Base-by-base conservation (phyloP, 2,797 vertebrate genomes). In the Peromyscus eremicus region DNA sequence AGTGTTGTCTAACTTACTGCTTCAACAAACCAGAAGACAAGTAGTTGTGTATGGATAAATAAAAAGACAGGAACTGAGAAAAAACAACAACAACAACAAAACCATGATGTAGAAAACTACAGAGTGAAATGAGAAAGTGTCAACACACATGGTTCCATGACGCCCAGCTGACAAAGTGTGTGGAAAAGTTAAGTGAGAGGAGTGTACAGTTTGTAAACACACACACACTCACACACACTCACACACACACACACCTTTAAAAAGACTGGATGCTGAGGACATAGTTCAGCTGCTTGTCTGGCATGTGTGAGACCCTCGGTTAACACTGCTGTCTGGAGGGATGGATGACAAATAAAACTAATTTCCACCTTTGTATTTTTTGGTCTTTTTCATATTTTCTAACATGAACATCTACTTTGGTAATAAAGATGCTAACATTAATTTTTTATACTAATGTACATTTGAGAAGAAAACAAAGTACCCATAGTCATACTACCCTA, bases 391-490 rank as follows among this genome's bases (percentile, higher is more conserved):
- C 19, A 43, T 12, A 89, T n/a, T 84, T 92, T 76, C 14, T 93
- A 83, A 95, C 12, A 40, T 27, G 2, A 66, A 77, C 8, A 40
- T 80, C 6, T 21, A 83, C 49, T 6, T 83, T 87, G 87, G 16
- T 66, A 46, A 92, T 87, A 89, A 92, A 91, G 88, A 87, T 70
- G 43, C 34, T 92, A 70, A 89, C 77, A 83, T 66, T 73, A 55
- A 46, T 46, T 75, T 6, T 73, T 73, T 29, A 73, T 91, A 76
- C 77, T 70, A 77, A 87, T 13, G 13, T 66, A 57, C 23, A 57
- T 83, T 89, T 86, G 14, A 87, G 85, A 79, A 85, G 40, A 94
- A 96, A 97, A 82, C 70, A 90, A 86, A 76, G 57, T 43, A 52
- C 25, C 11, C 46, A 64, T 16, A 55, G 43, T 37, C 16, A 19